Conservation (phyloP, 2,888 invertebrate genomes). For the Drosophila putrida region DNA sequence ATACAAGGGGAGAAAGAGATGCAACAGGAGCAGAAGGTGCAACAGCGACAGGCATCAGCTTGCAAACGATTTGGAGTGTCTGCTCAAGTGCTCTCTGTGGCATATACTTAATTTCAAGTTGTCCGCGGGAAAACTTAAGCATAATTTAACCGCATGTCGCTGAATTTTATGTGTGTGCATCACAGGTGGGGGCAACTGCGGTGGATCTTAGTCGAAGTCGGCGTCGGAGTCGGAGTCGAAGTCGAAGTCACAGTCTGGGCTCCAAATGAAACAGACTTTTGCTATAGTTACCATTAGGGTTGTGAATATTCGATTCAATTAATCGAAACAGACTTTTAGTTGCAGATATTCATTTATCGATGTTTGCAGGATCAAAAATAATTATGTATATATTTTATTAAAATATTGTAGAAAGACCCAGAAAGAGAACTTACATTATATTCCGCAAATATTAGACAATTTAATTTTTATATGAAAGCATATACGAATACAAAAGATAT, state of each 20-base stretch:
- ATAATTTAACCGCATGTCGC: slow-evolving; percentile 80
- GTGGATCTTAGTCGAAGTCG: slow-evolving; percentile 36
- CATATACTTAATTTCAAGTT: slow-evolving; percentile 79
- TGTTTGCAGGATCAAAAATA: too few relatives aligned
- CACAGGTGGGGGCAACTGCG: slow-evolving; percentile 51
- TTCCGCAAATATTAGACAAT: too few relatives aligned
- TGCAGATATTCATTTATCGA: too few relatives aligned
- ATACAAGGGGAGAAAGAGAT: neutral
- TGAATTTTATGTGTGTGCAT: slow-evolving; percentile 63
- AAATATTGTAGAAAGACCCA: too few relatives aligned
- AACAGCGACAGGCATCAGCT: slow-evolving; percentile 42
- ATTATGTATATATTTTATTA: too few relatives aligned
- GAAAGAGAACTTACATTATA: too few relatives aligned
- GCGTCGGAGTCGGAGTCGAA: slow-evolving; percentile 5
- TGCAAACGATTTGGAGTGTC: slow-evolving; percentile 55
- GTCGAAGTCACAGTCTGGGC: neutral
- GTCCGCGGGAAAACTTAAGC: slow-evolving; percentile 76
- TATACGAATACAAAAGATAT: too few relatives aligned
- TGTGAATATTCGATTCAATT: too few relatives aligned
- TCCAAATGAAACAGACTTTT: slow-evolving; percentile 8
- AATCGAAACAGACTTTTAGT: too few relatives aligned
- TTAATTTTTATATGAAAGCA: too few relatives aligned
- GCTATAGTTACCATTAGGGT: slow-evolving; percentile 7
- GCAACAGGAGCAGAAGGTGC: slow-evolving; percentile 14
- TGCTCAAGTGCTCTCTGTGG: slow-evolving; percentile 48